These are phyloP conservation scores for Oryctolagus cuniculus DNA, from an alignment of 2,113 vertebrate species.

Conservation along the genomic window mOryCun1.1 NC_091433.1:177807001-177807500, in stretches of 20 bases:
- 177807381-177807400: too few species aligned
- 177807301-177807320: not conserved
- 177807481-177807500: too few species aligned
- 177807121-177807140: not conserved
- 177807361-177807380: too few species aligned
- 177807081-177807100: not conserved
- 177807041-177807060: not conserved
- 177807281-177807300: not conserved
- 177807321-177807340: not conserved
- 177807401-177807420: too few species aligned
- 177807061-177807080: not conserved
- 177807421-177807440: too few species aligned
- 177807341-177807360: not conserved
- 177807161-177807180: not conserved
- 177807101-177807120: constrained; percentile 32
- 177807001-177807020: not conserved
- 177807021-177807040: not conserved
- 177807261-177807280: not conserved
- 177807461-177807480: too few species aligned
- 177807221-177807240: not conserved
- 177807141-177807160: not conserved
- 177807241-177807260: not conserved
- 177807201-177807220: not conserved
- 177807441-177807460: too few species aligned
- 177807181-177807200: not conserved